Evolutionary conservation across 2,888 invertebrate species (phyloP).

Genomic region (Rhogogaster chlorosoma): DNA sequence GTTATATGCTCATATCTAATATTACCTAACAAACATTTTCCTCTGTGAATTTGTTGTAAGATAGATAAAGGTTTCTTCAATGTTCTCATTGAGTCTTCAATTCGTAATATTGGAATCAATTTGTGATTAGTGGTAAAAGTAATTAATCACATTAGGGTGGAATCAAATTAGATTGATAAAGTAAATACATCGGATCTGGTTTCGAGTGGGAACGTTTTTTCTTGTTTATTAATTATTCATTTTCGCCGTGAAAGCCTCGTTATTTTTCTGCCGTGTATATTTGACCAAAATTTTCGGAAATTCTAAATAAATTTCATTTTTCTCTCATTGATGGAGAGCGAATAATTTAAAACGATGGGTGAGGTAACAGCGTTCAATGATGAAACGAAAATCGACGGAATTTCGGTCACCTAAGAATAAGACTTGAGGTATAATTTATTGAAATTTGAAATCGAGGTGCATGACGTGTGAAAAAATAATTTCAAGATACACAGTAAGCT

Average conservation of each 20-base stretch:
- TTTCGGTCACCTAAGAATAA: constrained; percentile 13
- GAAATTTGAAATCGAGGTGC: neutral
- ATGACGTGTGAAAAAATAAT: neutral
- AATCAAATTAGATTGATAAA: neutral
- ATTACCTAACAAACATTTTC: neutral
- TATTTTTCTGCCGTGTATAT: neutral
- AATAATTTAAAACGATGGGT: constrained; percentile 11
- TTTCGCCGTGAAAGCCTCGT: neutral
- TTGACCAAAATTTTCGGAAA: neutral
- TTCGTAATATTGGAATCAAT: neutral
- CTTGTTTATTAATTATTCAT: neutral
- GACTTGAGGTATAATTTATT: neutral
- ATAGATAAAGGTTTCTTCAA: neutral
- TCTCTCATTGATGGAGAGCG: neutral
- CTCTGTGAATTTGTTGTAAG: neutral
- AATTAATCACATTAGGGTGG: neutral
- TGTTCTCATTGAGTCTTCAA: neutral
- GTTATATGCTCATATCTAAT: neutral
- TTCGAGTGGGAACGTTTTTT: neutral
- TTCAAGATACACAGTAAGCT: neutral
- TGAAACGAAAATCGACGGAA: constrained; percentile 31
- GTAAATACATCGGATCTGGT: neutral
- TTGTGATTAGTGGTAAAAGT: neutral
- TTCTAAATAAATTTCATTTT: neutral
- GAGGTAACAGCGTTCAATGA: constrained; percentile 22